Conservation (phyloP, 92 coral and sea anemone species). For the Porites lobata region DNA sequence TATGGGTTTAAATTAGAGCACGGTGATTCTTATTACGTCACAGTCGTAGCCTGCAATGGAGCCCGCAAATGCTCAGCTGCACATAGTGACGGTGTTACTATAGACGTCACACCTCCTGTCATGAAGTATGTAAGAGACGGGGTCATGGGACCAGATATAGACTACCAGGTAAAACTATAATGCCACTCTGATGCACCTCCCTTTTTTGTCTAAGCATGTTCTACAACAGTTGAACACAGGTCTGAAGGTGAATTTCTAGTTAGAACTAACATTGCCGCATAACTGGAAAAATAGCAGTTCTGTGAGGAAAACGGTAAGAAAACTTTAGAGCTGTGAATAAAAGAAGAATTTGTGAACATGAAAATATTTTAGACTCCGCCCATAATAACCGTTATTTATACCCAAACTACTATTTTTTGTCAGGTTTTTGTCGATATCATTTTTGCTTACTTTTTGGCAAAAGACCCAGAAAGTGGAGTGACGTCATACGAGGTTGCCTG, state of each 20-base stretch:
- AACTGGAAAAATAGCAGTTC: too few relatives aligned
- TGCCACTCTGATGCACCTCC: background rate
- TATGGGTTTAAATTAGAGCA: slow-evolving; percentile 81
- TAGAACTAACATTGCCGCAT: too few relatives aligned
- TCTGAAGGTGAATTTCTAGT: too few relatives aligned
- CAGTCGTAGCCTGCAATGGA: slow-evolving; percentile 95
- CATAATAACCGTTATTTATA: too few relatives aligned
- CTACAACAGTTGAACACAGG: too few relatives aligned
- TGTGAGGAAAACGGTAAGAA: too few relatives aligned
- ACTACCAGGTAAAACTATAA: slow-evolving; percentile 78
- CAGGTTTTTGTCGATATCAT: slow-evolving; percentile 73
- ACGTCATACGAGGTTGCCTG: slow-evolving; percentile 74
- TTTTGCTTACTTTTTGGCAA: slow-evolving; percentile 77
- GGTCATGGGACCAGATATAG: slow-evolving; percentile 96
- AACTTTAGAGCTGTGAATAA: too few relatives aligned
- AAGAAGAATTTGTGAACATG: too few relatives aligned
- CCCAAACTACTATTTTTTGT: too few relatives aligned
- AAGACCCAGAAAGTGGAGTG: slow-evolving; percentile 75
- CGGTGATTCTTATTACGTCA: slow-evolving; percentile 86
- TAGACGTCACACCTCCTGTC: slow-evolving; percentile 94
- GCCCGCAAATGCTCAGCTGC: slow-evolving; percentile 95
- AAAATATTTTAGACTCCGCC: too few relatives aligned
- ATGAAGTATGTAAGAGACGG: slow-evolving; percentile 96
- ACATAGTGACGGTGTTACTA: slow-evolving; percentile 88
- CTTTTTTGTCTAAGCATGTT: background rate